Evolutionary conservation across 2,888 invertebrate genomes (phyloP).

Genomic region (Lycaena phlaeas): DNA sequence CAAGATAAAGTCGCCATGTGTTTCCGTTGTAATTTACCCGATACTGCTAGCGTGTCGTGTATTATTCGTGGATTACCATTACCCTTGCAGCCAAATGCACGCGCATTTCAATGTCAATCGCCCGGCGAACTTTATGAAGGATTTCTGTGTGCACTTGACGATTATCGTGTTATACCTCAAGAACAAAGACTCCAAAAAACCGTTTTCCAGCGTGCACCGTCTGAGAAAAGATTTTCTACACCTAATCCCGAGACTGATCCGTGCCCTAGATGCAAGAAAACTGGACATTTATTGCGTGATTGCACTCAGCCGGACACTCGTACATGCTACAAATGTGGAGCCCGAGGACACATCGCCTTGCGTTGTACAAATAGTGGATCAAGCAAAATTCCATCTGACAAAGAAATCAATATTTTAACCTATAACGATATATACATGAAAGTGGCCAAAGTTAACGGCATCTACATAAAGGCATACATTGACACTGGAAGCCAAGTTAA

Average conservation of each 20-base stretch:
- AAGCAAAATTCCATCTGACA: constrained; percentile 6
- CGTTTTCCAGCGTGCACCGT: neutral
- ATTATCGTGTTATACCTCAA: constrained; percentile 10
- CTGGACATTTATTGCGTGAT: constrained; percentile 13
- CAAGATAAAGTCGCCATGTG: constrained; percentile 27
- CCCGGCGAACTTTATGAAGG: constrained; percentile 23
- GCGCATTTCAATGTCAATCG: constrained; percentile 22
- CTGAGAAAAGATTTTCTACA: neutral
- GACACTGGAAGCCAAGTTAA: constrained; percentile 19
- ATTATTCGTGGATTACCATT: constrained; percentile 22
- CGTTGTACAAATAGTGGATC: constrained; percentile 7
- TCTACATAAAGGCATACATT: constrained; percentile 15
- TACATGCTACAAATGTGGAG: constrained; percentile 18
- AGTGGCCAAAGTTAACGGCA: constrained; percentile 11
- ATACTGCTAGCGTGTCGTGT: constrained; percentile 22
- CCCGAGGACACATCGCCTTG: constrained; percentile 17
- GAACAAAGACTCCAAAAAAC: neutral
- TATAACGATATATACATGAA: constrained; percentile 15
- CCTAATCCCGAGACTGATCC: constrained; percentile 9
- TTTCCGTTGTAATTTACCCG: constrained; percentile 22
- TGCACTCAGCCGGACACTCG: constrained; percentile 17
- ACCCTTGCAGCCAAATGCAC: constrained; percentile 23
- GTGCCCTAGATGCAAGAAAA: constrained; percentile 16
- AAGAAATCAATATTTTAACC: constrained; percentile 17
- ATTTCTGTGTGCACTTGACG: constrained; percentile 21